These are phyloP conservation scores for Drosophila albomicans DNA, from an alignment of 1,140 invertebrate genomes.

Conservation along the genomic window DNA sequence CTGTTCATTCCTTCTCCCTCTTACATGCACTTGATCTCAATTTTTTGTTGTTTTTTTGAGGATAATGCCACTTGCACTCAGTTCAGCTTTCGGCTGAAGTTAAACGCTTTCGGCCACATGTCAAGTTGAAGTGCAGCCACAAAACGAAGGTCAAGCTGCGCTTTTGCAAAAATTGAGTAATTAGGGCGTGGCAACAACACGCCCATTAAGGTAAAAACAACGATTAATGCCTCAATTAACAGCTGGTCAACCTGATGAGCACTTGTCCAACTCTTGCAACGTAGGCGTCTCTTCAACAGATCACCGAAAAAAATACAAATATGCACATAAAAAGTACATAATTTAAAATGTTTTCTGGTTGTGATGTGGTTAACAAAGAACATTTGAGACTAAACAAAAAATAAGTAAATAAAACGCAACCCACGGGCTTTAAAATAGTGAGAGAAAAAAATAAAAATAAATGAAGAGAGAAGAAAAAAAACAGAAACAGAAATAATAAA, in stretches of 20 bases:
- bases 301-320: constrained; percentile 57
- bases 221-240: constrained; percentile 78
- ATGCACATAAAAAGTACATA: constrained; percentile 57
- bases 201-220: constrained; percentile 50
- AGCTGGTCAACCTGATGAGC: constrained; percentile 35
- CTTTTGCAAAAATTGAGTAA: constrained; percentile 64
- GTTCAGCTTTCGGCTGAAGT: constrained; percentile 23
- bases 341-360: constrained; percentile 58
- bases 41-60: constrained; percentile 22
- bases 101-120: constrained; percentile 46
- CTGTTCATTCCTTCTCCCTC: neutral
- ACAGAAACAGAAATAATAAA: constrained; percentile 18
- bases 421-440: constrained; percentile 49
- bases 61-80: neutral
- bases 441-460: constrained; percentile 41
- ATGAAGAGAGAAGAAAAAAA: constrained; percentile 29
- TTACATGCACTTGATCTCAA: constrained; percentile 24
- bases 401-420: constrained; percentile 69
- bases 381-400: constrained; percentile 70
- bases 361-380: constrained; percentile 68
- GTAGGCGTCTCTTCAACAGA: constrained; percentile 47
- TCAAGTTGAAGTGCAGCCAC: constrained; percentile 70
- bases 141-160: constrained; percentile 51
- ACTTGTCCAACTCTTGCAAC: constrained; percentile 4
- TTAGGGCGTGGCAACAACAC: constrained; percentile 68